phyloP scores from a whole-genome alignment of 2,888 invertebrate species.

The Emesis russula region DNA sequence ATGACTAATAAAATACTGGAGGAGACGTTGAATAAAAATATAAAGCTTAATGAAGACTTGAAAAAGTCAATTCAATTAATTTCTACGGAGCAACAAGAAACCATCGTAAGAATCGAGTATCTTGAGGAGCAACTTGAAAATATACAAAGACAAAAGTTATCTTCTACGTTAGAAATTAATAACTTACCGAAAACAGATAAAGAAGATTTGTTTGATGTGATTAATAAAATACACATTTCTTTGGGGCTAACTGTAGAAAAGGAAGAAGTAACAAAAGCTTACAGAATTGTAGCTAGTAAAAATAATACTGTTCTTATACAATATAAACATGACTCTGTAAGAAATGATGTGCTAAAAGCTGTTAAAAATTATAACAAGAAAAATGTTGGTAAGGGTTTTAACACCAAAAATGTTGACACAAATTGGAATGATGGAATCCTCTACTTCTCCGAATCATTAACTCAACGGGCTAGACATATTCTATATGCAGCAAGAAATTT shows the following conservation, averaged over 20 bases:
- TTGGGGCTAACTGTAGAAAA: neutral
- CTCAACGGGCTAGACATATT: neutral
- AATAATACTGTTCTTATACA: neutral
- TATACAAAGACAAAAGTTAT: neutral
- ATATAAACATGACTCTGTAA: neutral
- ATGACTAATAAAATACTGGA: neutral
- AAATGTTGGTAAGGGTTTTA: neutral
- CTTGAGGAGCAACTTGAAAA: neutral
- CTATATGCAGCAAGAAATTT: neutral
- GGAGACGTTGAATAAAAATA: neutral
- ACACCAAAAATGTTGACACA: neutral
- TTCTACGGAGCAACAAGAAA: neutral
- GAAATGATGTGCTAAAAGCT: neutral
- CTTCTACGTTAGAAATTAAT: neutral
- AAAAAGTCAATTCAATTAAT: neutral
- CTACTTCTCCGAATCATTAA: neutral
- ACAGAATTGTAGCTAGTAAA: neutral
- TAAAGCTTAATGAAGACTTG: neutral
- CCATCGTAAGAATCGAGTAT: neutral
- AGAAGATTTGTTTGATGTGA: neutral
- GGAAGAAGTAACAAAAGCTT: neutral
- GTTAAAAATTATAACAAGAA: constrained; percentile 4
- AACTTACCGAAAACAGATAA: neutral
- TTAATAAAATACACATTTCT: neutral
- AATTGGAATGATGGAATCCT: neutral